phyloP scores from a whole-genome alignment of 2,888 invertebrate species.

The Drosophila falleni region DNA sequence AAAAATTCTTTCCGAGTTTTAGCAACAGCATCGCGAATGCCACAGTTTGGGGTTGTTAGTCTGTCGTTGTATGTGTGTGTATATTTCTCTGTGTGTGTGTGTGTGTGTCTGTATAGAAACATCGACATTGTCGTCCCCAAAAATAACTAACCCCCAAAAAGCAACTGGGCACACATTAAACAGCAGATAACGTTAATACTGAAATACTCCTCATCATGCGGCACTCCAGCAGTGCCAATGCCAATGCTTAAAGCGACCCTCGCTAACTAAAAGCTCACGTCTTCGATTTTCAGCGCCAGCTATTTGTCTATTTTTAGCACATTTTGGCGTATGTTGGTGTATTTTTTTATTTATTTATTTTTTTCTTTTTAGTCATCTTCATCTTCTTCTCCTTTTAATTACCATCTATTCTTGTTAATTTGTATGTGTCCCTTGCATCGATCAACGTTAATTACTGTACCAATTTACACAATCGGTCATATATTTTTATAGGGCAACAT shows the following conservation, averaged over 20 bases:
- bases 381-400: constrained; percentile 34
- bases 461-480: constrained; percentile 21
- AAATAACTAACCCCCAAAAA: constrained; percentile 71
- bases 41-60: constrained; percentile 52
- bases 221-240: neutral
- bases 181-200: constrained; percentile 21
- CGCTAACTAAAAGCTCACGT: constrained; percentile 40
- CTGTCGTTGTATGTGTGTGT: constrained; percentile 17
- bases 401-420: constrained; percentile 45
- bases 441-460: constrained; percentile 34
- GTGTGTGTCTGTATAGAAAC: constrained; percentile 32
- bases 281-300: constrained; percentile 42
- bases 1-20: constrained; percentile 58
- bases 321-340: constrained; percentile 45
- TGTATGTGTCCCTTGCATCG: constrained; percentile 23
- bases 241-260: constrained; percentile 50
- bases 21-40: constrained; percentile 52
- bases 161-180: constrained; percentile 29
- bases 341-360: neutral
- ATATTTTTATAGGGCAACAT: constrained; percentile 8
- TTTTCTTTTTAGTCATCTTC: constrained; percentile 4
- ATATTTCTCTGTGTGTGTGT: neutral
- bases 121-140: constrained; percentile 62
- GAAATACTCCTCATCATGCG: constrained; percentile 35
- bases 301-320: constrained; percentile 66